phyloP scores from a whole-genome alignment of 1,140 invertebrate genomes.

The Lerema accius region DNA sequence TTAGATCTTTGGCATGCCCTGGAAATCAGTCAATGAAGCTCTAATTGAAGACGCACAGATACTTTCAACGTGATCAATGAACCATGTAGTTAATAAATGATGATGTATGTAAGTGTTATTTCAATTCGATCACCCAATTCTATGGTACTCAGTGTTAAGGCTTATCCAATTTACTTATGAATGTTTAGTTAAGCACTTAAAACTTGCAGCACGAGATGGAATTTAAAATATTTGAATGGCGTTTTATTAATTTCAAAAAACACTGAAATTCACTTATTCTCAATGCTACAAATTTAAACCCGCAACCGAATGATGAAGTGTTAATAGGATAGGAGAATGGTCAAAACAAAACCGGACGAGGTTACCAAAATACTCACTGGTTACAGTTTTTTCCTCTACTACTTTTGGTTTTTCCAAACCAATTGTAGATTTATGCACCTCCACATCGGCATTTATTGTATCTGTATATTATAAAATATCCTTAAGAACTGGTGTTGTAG shows the following conservation, averaged over 20 bases:
- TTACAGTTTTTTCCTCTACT: constrained; percentile 68
- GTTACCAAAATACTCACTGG: constrained; percentile 73
- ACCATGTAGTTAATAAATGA: constrained; percentile 51
- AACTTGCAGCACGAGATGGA: constrained; percentile 43
- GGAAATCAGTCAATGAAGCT: constrained; percentile 79
- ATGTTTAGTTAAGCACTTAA: constrained; percentile 47
- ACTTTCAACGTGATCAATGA: constrained; percentile 65
- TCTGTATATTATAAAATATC: constrained; percentile 77
- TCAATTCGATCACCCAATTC: constrained; percentile 50
- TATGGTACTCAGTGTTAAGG: constrained; percentile 35
- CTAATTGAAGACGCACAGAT: constrained; percentile 81
- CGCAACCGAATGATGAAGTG: constrained; percentile 43
- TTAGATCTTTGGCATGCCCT: constrained; percentile 74
- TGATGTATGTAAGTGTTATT: constrained; percentile 53
- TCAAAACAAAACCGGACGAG: constrained; percentile 50
- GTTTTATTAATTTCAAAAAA: no score
- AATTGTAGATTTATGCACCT: constrained; percentile 71
- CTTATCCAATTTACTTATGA: constrained; percentile 48
- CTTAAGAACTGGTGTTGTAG: constrained; percentile 51
- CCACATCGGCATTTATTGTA: constrained; percentile 71
- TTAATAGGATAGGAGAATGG: constrained; percentile 47
- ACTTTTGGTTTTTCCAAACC: constrained; percentile 66
- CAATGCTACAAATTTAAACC: constrained; percentile 57
- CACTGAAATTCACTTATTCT: constrained; percentile 27
- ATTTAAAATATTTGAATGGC: no score